Conservation (phyloP, 2,888 invertebrate genomes). For the Dynastes grantii region DNA sequence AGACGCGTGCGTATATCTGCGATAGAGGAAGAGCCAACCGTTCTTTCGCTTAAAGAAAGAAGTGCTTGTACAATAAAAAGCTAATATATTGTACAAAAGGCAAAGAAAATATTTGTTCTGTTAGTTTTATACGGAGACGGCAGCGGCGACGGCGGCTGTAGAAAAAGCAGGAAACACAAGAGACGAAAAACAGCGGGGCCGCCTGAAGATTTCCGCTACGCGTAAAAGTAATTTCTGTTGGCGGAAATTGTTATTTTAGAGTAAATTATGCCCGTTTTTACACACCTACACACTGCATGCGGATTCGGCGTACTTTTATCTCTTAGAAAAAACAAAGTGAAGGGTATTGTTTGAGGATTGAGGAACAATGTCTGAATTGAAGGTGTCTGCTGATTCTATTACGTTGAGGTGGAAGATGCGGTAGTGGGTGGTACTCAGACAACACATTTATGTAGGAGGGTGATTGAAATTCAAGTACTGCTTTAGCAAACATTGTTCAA, state of each 20-base stretch:
- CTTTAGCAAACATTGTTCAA: not conserved
- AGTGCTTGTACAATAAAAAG: constrained; percentile 37
- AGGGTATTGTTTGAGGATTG: not conserved
- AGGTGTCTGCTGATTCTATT: constrained; percentile 1
- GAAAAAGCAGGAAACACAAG: not conserved
- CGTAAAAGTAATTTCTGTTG: constrained; percentile 16
- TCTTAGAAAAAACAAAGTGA: not conserved
- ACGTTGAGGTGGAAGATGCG: not conserved
- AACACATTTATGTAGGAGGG: not conserved
- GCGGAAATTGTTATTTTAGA: constrained; percentile 23
- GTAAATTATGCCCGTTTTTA: constrained; percentile 8
- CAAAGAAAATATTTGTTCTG: constrained; percentile 47
- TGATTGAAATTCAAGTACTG: constrained; percentile 5
- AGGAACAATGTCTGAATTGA: not conserved
- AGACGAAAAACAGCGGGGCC: not conserved
- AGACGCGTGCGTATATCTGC: not conserved
- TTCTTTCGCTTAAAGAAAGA: not conserved
- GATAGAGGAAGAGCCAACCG: not conserved
- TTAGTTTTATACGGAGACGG: constrained; percentile 31
- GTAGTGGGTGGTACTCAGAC: not conserved
- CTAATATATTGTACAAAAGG: constrained; percentile 41
- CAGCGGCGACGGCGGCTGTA: not conserved
- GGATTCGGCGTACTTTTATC: not conserved
- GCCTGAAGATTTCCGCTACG: not conserved
- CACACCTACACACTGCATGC: not conserved